Percentiles rank a stretch among this genome's conserved stretches.
Conservation (phyloP, 2,888 invertebrate species). For the Marasmarcha lunaedactyla region DNA sequence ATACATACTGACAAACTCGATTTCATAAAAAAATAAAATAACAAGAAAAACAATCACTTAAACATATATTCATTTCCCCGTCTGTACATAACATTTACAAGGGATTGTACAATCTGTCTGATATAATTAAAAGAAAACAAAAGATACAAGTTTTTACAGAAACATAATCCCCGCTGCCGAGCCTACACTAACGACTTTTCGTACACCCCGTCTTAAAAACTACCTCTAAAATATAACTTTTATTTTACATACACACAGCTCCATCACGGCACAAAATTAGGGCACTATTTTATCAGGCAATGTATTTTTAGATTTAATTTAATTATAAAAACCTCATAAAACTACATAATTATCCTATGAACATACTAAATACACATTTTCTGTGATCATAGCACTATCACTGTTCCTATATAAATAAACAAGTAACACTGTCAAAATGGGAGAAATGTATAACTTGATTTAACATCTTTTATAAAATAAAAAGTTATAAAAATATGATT, state of each 20-base stretch:
- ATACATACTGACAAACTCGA: constrained; percentile 21
- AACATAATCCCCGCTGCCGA: constrained; percentile 18
- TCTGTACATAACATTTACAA: constrained; percentile 66
- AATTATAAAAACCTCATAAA: constrained; percentile 26
- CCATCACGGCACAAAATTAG: constrained; percentile 49
- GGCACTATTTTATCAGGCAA: constrained; percentile 57
- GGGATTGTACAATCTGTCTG: constrained; percentile 57
- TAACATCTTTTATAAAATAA: too few relatives aligned
- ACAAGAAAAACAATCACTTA: constrained; percentile 40
- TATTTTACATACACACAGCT: constrained; percentile 25
- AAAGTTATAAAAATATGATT: too few relatives aligned
- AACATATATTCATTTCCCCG: constrained; percentile 65
- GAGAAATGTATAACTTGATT: constrained; percentile 6
- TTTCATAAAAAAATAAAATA: too few relatives aligned
- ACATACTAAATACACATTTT: constrained; percentile 36
- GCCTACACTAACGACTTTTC: constrained; percentile 9
- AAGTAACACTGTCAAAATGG: constrained; percentile 26
- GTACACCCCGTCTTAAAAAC: constrained; percentile 17
- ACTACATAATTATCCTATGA: constrained; percentile 26
- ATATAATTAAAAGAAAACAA: constrained; percentile 35
- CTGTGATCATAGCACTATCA: constrained; percentile 45
- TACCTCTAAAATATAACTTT: constrained; percentile 16
- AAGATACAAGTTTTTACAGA: constrained; percentile 17
- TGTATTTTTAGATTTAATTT: constrained; percentile 19
- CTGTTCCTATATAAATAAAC: constrained; percentile 28